Conservation (phyloP, 2,113 vertebrate species). For the Monopterus albus region DNA sequence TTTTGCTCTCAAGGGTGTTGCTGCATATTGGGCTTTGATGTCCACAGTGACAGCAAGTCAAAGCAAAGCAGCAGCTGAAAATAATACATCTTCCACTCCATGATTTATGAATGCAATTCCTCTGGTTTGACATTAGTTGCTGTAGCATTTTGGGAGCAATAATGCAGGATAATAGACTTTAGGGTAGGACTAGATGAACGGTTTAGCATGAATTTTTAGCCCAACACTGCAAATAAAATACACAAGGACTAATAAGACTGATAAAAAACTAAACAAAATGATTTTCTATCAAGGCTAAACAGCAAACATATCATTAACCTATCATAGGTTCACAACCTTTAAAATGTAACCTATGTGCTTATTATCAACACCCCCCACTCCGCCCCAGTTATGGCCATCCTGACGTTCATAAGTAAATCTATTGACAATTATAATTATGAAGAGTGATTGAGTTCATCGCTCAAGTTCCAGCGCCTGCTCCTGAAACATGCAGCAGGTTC, state of each 20-base stretch:
- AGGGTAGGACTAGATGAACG: conserved; percentile 6
- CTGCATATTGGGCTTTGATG: conserved; percentile 39
- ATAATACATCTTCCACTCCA: conserved; percentile 53
- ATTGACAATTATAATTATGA: conserved; percentile 78
- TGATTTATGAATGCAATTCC: conserved; percentile 48
- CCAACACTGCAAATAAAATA: not conserved
- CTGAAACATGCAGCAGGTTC: conserved; percentile 75
- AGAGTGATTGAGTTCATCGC: conserved; percentile 77
- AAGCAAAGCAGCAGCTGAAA: conserved; percentile 55
- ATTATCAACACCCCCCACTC: too few relatives aligned
- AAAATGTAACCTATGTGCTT: too few relatives aligned
- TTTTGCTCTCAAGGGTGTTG: conserved; percentile 26
- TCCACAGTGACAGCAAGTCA: conserved; percentile 43
- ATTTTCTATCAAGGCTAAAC: not conserved
- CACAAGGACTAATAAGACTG: not conserved
- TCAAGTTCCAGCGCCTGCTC: conserved; percentile 67
- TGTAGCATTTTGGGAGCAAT: conserved; percentile 15
- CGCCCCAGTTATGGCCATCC: conserved; percentile 48
- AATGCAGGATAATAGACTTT: conserved; percentile 16
- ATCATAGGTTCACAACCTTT: conserved; percentile 8
- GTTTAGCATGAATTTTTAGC: not conserved
- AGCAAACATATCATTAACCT: not conserved
- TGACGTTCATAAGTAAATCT: conserved; percentile 71
- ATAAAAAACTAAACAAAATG: not conserved
- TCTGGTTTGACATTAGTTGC: conserved; percentile 24